Evolutionary conservation across 1,140 invertebrate genomes (phyloP).

Genomic region (Drosophila paulistorum): DNA sequence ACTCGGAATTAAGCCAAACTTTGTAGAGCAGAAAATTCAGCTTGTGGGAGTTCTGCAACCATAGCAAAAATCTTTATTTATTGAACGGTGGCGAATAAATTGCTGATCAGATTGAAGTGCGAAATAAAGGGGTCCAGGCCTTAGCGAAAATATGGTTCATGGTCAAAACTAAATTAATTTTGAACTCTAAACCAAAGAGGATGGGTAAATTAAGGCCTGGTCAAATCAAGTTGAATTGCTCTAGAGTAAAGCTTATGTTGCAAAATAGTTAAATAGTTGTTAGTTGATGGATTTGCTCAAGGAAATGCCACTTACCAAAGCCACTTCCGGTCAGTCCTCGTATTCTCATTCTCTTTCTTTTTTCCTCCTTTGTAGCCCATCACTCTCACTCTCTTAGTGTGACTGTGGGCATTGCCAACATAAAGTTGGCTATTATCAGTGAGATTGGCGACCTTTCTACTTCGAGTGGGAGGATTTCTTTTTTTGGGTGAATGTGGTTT

Average conservation of each 20-base stretch:
- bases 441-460: constrained; percentile 75
- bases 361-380: neutral
- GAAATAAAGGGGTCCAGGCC: too few species aligned
- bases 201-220: neutral
- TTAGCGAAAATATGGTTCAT: too few species aligned
- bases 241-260: neutral
- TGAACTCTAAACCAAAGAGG: neutral
- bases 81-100: too few species aligned
- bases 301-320: constrained; percentile 56
- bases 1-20: too few species aligned
- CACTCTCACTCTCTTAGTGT: constrained; percentile 20
- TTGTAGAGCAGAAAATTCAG: too few species aligned
- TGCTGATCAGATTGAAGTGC: too few species aligned
- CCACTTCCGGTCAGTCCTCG: constrained; percentile 51
- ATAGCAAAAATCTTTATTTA: too few species aligned
- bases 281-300: constrained; percentile 31
- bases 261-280: neutral
- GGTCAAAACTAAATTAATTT: too few species aligned
- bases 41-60: too few species aligned
- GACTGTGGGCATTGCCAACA: constrained; percentile 59
- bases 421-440: constrained; percentile 69
- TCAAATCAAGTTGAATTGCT: neutral
- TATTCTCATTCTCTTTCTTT: constrained; percentile 7
- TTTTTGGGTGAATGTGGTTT: constrained; percentile 50
- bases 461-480: constrained; percentile 30